These are phyloP conservation scores for Lymantria monacha DNA, from an alignment of 2,888 invertebrate genomes.

Conservation along the genomic window DNA sequence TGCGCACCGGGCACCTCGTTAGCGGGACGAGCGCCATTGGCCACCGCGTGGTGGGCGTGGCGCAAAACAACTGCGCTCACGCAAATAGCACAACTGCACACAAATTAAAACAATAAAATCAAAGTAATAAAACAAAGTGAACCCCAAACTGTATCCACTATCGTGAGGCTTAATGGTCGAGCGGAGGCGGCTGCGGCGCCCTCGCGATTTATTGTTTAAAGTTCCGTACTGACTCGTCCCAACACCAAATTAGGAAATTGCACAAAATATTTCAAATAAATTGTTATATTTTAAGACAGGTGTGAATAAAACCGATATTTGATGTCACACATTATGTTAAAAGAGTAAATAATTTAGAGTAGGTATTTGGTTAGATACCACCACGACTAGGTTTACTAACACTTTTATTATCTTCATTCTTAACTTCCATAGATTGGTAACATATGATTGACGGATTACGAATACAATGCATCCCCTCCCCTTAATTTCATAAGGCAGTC, in stretches of 20 bases:
- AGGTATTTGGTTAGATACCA: too few species aligned
- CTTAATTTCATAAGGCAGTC: too few species aligned
- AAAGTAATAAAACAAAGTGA: conserved; percentile 80
- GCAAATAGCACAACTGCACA: conserved; percentile 80
- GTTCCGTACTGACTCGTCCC: conserved; percentile 37
- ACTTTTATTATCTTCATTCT: too few species aligned
- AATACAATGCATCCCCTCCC: too few species aligned
- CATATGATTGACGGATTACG: too few species aligned
- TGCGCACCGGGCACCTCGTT: conserved; percentile 53
- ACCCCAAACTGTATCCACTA: conserved; percentile 71
- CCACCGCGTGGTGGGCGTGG: conserved; percentile 65
- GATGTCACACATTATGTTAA: too few species aligned
- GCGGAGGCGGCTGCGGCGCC: conserved; percentile 69
- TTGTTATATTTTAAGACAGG: conserved; percentile 7
- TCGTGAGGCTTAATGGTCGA: conserved; percentile 76
- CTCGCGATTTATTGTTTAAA: conserved; percentile 65
- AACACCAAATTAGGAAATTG: conserved; percentile 37
- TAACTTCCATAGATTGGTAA: too few species aligned
- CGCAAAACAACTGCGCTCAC: conserved; percentile 77
- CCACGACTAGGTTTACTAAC: too few species aligned
- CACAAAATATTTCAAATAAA: conserved; percentile 15
- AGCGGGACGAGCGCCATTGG: conserved; percentile 65
- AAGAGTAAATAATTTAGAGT: too few species aligned
- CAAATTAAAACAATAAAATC: conserved; percentile 82
- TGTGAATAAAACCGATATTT: neutral